phyloP scores from a whole-genome alignment of 2,888 invertebrate species.

The Microctonus aethiopoides region DNA sequence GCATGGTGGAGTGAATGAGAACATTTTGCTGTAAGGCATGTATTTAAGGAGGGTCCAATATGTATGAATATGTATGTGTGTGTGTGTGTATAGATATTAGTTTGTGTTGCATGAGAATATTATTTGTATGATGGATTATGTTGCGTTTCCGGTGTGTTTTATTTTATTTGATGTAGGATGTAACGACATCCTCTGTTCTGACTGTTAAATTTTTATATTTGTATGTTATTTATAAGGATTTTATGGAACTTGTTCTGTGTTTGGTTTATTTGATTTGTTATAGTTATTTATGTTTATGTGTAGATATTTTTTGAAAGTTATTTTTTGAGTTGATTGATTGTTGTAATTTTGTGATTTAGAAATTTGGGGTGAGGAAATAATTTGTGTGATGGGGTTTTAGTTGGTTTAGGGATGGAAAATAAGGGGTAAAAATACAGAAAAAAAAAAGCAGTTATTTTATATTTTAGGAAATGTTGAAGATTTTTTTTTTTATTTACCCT shows the following conservation, averaged over 20 bases:
- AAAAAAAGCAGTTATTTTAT: too few relatives aligned
- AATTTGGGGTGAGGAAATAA: too few relatives aligned
- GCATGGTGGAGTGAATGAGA: constrained; percentile 11
- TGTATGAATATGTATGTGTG: neutral
- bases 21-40: constrained; percentile 13
- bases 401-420: too few relatives aligned
- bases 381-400: too few relatives aligned
- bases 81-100: neutral
- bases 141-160: constrained; percentile 22
- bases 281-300: neutral
- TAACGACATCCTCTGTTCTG: constrained; percentile 11
- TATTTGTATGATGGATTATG: constrained; percentile 12
- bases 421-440: too few relatives aligned
- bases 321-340: too few relatives aligned
- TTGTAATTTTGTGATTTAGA: too few relatives aligned
- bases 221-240: neutral
- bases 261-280: too few relatives aligned
- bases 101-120: constrained; percentile 5
- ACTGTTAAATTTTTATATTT: constrained; percentile 12
- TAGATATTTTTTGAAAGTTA: too few relatives aligned
- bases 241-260: too few relatives aligned
- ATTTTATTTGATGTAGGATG: constrained; percentile 28
- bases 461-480: too few relatives aligned
- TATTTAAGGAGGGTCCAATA: neutral
- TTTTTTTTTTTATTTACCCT: too few relatives aligned